Evolutionary conservation across 2,797 vertebrate species (phyloP).

Genomic region (Lacerta bilineata): DNA sequence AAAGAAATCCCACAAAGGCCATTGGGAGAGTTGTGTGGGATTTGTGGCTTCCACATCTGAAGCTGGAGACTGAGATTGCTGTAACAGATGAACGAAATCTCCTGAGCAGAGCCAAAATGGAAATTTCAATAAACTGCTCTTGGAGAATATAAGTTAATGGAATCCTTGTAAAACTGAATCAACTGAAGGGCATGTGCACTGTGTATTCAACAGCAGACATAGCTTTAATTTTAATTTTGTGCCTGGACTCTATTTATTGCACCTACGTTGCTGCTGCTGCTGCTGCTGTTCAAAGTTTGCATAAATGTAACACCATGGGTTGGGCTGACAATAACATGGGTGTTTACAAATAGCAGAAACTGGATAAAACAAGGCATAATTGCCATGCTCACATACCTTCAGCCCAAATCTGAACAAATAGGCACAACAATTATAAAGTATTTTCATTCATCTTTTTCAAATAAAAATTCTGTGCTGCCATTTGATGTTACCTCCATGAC

Average conservation of each 20-base stretch:
- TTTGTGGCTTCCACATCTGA: slow-evolving; percentile 46
- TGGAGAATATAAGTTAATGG: slow-evolving; percentile 19
- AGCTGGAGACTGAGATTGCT: not conserved
- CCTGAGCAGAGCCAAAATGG: slow-evolving; percentile 17
- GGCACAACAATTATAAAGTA: not conserved
- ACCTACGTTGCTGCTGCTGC: not conserved
- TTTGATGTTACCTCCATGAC: not conserved
- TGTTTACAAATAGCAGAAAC: not conserved
- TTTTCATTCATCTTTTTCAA: not conserved
- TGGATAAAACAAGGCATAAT: not conserved
- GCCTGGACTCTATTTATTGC: not conserved
- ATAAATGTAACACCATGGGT: not conserved
- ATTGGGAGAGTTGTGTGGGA: slow-evolving; percentile 16
- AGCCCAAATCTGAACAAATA: not conserved
- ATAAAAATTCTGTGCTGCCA: not conserved
- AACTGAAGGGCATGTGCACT: not conserved
- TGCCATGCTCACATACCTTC: not conserved
- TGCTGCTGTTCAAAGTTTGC: slow-evolving; percentile 1
- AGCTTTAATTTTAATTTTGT: slow-evolving; percentile 21
- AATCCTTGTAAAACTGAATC: not conserved
- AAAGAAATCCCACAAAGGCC: slow-evolving; percentile 33
- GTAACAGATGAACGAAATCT: slow-evolving; percentile 29
- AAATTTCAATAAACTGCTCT: slow-evolving; percentile 24
- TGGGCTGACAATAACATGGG: not conserved
- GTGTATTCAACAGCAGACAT: not conserved